Evolutionary conservation across 1,140 invertebrate species (phyloP), one percentile per base, ranked within the genome.

Genomic region (honey bee (Apis mellifera)): DNA sequence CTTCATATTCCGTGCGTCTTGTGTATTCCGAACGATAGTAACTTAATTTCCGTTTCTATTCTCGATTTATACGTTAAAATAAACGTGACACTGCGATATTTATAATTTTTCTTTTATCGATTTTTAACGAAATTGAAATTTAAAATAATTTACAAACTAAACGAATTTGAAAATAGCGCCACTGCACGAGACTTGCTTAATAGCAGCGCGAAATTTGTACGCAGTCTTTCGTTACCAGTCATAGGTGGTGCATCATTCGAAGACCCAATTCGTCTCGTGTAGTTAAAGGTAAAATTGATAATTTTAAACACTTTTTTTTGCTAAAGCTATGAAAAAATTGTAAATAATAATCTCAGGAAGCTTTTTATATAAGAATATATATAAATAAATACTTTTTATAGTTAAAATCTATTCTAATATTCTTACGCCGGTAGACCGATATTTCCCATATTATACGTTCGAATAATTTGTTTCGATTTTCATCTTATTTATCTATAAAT

Each of bases 1-100:
- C 21, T 59, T 48, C 19, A 12, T 68, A 32, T 55, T 70, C 42
- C 55, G 65, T 78, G 65, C 76, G 62, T 55, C 74, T 77, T 23
- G 21, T 77, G 13, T 68, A 48, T 68, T 23, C 26, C 21, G 64
- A 69, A 26, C 21, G 21, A 48, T 4, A 21, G 50, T 32, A 57
- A 50, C 23, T 68, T 17, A 75, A 15, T 59, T 23, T n/a, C 15
- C 26, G 12, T 32, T 52, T 64, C 9, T 32, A 15, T 9, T 19
- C n/a, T 17, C 12, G 0, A 26, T 71, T 55, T 54, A n/a, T n/a
- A 12, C 69, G 5, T n/a, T 8, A 32, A 55, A 32, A 32, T 17
- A 55, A 17, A 32, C 1, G 11, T 11, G 17, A 71, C 23, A 54
- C n/a, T 54, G 17, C 1, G 12, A 19, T 17, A 21, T 50, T 50